phyloP scores from a whole-genome alignment of 1,140 invertebrate genomes.

The Leptopilina boulardi region DNA sequence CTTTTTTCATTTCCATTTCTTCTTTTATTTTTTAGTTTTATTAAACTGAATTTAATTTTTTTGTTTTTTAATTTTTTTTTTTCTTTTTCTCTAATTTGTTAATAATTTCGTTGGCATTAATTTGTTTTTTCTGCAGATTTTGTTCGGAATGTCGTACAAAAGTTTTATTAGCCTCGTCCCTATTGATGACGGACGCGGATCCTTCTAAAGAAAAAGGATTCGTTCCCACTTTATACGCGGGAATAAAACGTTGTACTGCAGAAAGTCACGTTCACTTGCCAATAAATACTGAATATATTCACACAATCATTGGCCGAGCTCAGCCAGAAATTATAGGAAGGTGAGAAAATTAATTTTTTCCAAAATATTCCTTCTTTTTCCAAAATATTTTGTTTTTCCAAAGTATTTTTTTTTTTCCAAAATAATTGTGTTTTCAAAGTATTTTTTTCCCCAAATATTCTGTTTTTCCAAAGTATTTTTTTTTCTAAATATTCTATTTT shows the following conservation, averaged over 20 bases:
- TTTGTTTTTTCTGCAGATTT: conserved; percentile 81
- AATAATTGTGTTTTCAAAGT: too few species aligned
- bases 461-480: too few species aligned
- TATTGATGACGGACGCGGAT: conserved; percentile 90
- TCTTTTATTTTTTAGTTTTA: too few species aligned
- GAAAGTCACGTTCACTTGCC: conserved; percentile 92
- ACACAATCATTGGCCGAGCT: conserved; percentile 89
- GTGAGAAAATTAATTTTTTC: conserved; percentile 60
- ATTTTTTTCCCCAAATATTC: too few species aligned
- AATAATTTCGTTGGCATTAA: too few species aligned
- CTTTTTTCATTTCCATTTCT: too few species aligned
- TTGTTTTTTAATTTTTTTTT: background rate
- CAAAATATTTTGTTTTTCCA: conserved; percentile 34
- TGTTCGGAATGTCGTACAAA: conserved; percentile 94
- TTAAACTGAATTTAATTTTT: conserved; percentile 37
- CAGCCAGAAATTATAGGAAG: conserved; percentile 92
- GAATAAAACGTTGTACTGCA: conserved; percentile 89
- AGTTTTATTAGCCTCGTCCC: conserved; percentile 89
- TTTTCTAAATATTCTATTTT: too few species aligned
- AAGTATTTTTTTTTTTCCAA: too few species aligned
- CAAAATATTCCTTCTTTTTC: conserved; percentile 21
- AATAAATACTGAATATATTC: conserved; percentile 91
- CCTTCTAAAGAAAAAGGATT: conserved; percentile 92
- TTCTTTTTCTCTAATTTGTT: too few species aligned
- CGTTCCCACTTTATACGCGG: conserved; percentile 88